These are phyloP conservation scores for Sphaeridia pumilis DNA, from an alignment of 2,888 invertebrate genomes.

Conservation along the genomic window DNA sequence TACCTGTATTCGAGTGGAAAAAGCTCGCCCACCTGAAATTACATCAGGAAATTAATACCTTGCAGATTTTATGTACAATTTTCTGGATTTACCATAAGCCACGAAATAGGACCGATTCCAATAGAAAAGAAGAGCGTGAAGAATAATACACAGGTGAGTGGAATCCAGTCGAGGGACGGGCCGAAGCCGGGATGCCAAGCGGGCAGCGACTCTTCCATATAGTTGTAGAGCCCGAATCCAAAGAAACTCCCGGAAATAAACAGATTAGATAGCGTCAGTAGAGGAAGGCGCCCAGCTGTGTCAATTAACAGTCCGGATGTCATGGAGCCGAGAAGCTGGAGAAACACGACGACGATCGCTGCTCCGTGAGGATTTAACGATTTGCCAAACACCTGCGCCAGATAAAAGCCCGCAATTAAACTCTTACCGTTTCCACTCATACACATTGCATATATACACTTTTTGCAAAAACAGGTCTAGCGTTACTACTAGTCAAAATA, in stretches of 20 bases:
- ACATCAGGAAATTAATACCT: no score
- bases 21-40: constrained; percentile 52
- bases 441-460: no score
- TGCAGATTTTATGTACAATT: no score
- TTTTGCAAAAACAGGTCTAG: no score
- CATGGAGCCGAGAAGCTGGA: constrained; percentile 71
- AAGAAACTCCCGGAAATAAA: constrained; percentile 77
- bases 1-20: constrained; percentile 56
- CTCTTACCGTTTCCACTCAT: no score
- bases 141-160: constrained; percentile 65
- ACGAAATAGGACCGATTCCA: constrained; percentile 78
- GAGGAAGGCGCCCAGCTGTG: constrained; percentile 68
- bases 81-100: constrained; percentile 59
- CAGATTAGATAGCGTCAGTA: constrained; percentile 69
- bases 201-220: constrained; percentile 58
- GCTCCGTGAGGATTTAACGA: constrained; percentile 66
- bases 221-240: constrained; percentile 71
- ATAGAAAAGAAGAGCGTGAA: constrained; percentile 77
- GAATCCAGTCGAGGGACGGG: constrained; percentile 56
- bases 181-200: constrained; percentile 36
- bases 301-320: constrained; percentile 71
- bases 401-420: not conserved
- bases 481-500: no score
- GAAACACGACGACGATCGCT: constrained; percentile 71
- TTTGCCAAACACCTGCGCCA: constrained; percentile 32